These are phyloP conservation scores for Glaucidium brasilianum DNA, from an alignment of 2,113 vertebrate genomes.

Conservation along the genomic window DNA sequence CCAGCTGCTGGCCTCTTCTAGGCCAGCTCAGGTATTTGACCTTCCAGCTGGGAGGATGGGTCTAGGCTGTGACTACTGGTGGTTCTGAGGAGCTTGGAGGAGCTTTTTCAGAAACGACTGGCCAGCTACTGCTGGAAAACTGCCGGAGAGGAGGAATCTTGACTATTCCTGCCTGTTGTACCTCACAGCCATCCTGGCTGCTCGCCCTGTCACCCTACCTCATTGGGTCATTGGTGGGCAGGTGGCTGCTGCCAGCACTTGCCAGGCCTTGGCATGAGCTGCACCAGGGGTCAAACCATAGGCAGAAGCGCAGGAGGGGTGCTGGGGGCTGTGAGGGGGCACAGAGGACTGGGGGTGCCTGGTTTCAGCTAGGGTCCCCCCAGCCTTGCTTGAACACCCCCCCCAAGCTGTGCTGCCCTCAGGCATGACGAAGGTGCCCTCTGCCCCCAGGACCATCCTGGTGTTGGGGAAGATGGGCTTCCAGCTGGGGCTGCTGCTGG, in stretches of 20 bases:
- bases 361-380: not conserved
- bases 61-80: fast-evolving
- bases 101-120: not conserved
- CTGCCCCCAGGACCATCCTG: fast-evolving
- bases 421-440: not conserved
- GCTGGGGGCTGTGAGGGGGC: not conserved
- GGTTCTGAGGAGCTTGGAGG: not conserved
- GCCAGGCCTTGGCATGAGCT: not conserved
- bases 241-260: not conserved
- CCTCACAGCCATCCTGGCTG: not conserved
- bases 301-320: not conserved
- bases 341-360: not conserved
- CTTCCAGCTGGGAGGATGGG: not conserved
- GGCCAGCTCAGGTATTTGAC: not conserved
- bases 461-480: not conserved
- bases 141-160: not conserved
- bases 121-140: not conserved
- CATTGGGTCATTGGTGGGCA: not conserved
- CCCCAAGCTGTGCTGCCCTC: not conserved
- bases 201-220: not conserved
- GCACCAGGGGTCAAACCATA: not conserved
- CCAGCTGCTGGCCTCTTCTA: not conserved
- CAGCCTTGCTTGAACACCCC: not conserved
- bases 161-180: not conserved
- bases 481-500: not conserved